A percentile compares a stretch with the other conserved stretches of the same genome.
Conservation (phyloP, 1,140 invertebrate genomes). For the Heliconius nattereri region DNA sequence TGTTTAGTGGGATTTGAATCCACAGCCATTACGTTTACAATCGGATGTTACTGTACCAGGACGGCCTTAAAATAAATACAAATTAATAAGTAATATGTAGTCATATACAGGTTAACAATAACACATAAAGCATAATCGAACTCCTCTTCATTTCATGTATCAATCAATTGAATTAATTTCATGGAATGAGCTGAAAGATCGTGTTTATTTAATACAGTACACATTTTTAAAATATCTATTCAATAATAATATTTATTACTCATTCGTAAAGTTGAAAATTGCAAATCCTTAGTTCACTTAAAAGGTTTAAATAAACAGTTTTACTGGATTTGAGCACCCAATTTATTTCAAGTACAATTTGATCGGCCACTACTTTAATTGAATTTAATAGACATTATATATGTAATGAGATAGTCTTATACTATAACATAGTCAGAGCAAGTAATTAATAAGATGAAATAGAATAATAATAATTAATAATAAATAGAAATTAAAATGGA, state of each 20-base stretch:
- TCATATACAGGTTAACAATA: background rate
- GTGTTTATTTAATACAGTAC: constrained; percentile 15
- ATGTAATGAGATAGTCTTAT: background rate
- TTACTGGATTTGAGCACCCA: constrained; percentile 10
- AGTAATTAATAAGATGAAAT: too few species aligned
- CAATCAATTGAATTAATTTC: constrained; percentile 15
- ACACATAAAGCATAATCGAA: background rate
- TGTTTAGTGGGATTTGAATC: too few species aligned
- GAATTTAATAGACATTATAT: background rate
- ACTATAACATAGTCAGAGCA: background rate
- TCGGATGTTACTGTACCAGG: too few species aligned
- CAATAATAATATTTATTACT: background rate
- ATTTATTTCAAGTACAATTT: constrained; percentile 9
- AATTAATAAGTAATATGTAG: background rate
- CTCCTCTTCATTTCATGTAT: constrained; percentile 4
- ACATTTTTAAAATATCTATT: background rate
- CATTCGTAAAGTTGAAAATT: background rate
- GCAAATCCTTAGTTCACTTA: background rate
- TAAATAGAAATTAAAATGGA: too few species aligned
- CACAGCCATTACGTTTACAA: too few species aligned
- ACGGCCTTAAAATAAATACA: too few species aligned
- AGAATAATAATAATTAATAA: too few species aligned
- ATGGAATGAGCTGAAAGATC: constrained; percentile 18
- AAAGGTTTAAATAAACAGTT: constrained; percentile 3
- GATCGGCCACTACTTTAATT: constrained; percentile 6